Evolutionary conservation across 2,113 vertebrate species (phyloP).

Genomic region (Nestor notabilis): DNA sequence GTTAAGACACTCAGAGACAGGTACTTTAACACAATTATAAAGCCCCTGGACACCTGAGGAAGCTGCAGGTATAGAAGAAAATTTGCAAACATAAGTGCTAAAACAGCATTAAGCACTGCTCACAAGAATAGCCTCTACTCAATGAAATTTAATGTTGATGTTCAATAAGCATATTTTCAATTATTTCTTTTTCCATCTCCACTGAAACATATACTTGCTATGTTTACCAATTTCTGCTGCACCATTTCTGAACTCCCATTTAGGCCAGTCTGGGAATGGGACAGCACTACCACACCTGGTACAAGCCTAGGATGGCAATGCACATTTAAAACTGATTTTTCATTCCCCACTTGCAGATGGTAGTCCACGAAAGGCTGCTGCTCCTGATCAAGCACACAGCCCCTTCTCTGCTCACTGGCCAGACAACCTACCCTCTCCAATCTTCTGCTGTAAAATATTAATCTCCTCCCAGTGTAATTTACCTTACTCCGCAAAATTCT

Average conservation of each 20-base stretch:
- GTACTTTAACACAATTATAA: background rate
- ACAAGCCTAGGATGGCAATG: background rate
- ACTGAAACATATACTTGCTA: background rate
- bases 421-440: background rate
- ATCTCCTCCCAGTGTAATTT: background rate
- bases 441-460: background rate
- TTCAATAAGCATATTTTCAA: background rate
- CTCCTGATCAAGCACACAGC: background rate
- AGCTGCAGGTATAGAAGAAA: background rate
- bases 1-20: background rate
- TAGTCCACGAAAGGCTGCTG: background rate
- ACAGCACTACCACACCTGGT: background rate
- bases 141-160: background rate
- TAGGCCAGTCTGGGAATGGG: background rate
- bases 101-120: background rate
- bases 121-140: background rate
- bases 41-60: background rate
- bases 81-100: background rate
- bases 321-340: background rate
- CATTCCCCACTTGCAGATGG: background rate
- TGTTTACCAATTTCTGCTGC: background rate
- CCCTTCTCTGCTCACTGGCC: background rate
- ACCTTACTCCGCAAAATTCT: background rate
- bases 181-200: background rate
- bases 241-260: background rate